phyloP scores from a whole-genome alignment of 23 tunicate species.

The Trididemnum miniatum region DNA sequence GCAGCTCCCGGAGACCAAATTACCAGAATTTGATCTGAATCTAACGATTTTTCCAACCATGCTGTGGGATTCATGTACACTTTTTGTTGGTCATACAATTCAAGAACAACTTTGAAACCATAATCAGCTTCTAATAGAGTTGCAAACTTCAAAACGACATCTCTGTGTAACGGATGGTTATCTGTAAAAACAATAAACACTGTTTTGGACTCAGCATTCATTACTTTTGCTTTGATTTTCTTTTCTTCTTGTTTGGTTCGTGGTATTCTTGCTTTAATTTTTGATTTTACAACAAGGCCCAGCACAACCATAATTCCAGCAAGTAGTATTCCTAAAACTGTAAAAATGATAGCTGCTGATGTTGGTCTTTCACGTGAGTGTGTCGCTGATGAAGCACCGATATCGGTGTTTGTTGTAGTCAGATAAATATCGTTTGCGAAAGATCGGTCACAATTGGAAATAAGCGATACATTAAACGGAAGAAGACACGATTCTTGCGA shows the following conservation, averaged over 20 bases:
- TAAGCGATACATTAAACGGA: background rate
- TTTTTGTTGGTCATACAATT: background rate
- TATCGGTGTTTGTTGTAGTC: background rate
- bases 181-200: constrained; percentile 5
- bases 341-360: background rate
- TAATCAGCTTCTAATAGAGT: background rate
- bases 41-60: background rate
- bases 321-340: background rate
- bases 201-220: background rate
- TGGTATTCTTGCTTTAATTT: background rate
- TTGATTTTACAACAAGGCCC: background rate
- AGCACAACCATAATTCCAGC: background rate
- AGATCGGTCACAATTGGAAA: background rate
- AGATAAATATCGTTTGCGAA: no score
- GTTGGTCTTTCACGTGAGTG: background rate
- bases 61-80: background rate
- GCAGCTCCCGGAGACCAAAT: background rate
- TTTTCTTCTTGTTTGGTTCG: no score
- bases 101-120: background rate
- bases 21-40: background rate
- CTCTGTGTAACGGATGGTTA: background rate
- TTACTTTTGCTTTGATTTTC: background rate
- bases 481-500: background rate
- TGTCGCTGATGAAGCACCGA: background rate
- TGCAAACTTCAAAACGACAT: constrained; percentile 1